These are phyloP conservation scores for Imbricaverruca yamaguchii DNA, from an alignment of 2,888 invertebrate species.

Conservation along the genomic window DNA sequence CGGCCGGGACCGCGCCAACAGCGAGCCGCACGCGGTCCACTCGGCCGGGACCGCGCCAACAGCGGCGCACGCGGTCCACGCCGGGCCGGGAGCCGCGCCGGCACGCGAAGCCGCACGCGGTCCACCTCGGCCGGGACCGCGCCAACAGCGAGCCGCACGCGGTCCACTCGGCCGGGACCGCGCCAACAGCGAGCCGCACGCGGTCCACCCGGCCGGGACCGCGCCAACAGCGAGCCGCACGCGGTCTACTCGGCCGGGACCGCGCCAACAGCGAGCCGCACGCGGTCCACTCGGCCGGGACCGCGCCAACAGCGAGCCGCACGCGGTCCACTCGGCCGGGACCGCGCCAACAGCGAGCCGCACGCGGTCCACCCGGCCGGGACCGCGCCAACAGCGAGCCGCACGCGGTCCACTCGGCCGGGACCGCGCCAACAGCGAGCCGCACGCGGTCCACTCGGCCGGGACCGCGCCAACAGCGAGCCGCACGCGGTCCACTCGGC, in stretches of 20 bases:
- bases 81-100: background rate
- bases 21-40: background rate
- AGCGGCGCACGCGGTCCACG: background rate
- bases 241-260: background rate
- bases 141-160: background rate
- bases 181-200: background rate
- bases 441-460: background rate
- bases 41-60: background rate
- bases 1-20: background rate
- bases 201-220: background rate
- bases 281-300: background rate
- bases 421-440: background rate
- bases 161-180: background rate
- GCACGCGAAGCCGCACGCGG: background rate
- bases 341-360: background rate
- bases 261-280: background rate
- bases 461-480: background rate
- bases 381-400: background rate
- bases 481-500: background rate
- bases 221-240: background rate
- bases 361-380: background rate
- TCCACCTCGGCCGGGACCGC: background rate
- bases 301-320: background rate
- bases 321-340: background rate
- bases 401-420: background rate